These are phyloP conservation scores for Puma concolor DNA, from an alignment of 2,113 vertebrate genomes.

Conservation along the genomic window DNA sequence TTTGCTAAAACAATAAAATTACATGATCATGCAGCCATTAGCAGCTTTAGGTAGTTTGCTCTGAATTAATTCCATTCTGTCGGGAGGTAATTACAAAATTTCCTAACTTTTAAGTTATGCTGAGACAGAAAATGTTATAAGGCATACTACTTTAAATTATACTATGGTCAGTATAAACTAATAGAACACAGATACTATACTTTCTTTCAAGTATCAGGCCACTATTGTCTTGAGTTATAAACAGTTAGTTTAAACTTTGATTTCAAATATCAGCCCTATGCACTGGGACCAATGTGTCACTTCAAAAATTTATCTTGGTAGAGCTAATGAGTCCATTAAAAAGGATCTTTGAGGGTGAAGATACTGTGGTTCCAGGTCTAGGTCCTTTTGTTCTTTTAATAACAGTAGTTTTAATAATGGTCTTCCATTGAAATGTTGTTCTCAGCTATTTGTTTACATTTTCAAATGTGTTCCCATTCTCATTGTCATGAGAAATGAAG, in stretches of 20 bases:
- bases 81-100: constrained; percentile 57
- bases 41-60: constrained; percentile 48
- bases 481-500: neutral
- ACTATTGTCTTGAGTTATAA: neutral
- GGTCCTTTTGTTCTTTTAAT: neutral
- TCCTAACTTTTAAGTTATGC: constrained; percentile 41
- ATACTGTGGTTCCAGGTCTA: neutral
- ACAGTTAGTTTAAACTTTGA: neutral
- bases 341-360: neutral
- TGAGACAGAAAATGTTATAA: constrained; percentile 29
- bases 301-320: constrained; percentile 49
- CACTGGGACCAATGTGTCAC: neutral
- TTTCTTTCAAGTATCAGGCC: neutral
- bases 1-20: constrained; percentile 67
- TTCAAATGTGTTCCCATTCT: constrained; percentile 7
- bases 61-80: constrained; percentile 54
- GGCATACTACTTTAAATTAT: neutral
- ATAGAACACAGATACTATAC: neutral
- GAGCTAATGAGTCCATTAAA: constrained; percentile 36
- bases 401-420: constrained; percentile 37
- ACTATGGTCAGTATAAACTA: constrained; percentile 5
- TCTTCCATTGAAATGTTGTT: constrained; percentile 32
- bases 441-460: constrained; percentile 57
- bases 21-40: constrained; percentile 55
- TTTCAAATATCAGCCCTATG: neutral